Base-by-base conservation (phyloP, 2,113 vertebrate species). In the Chlamydotis undulata region DNA sequence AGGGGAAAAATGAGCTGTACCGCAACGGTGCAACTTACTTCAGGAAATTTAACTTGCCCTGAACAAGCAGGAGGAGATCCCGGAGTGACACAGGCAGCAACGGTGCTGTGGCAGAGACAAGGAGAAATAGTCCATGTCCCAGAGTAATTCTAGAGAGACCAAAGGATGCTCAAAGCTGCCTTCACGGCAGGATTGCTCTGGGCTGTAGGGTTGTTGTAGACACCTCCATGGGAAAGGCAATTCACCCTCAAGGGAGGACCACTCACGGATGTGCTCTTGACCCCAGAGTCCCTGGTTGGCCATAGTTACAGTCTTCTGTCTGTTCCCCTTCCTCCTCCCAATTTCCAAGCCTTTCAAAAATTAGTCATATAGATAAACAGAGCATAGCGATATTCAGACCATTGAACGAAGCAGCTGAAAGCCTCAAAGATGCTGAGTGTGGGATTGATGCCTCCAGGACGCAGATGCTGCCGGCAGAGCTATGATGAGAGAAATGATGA, bases 271-370 rank as follows among this genome's bases (percentile, higher is more conserved):
- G 11, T 1, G 6, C 5, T 50, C 12, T 25, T 41, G 28, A 26
- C 33, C 17, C 29, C 0, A 0, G 3, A 18, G 15, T 45, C 25
- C 22, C 16, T 15, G 12, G 7, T 6, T 19, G 28, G 25, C 7
- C 5, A 3, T 2, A 35, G 26, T 6, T 65, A 8, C 37, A 43
- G 19, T 26, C 14, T 83, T 68, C 56, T 47, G 41, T 45, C 53
- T 18, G 37, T 28, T 50, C 33, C 63, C 2, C 7, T 78, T 63
- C 49, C 49, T 37, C 22, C 31, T 68, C 19, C 49, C n/a, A 22
- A 1, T 4, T 79, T 76, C 47, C 80, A 73, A 76, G 47, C 23
- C 13, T 73, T 52, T 37, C 55, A 57, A 26, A 79, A 60, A 29
- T 2, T 7, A 29, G 22, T 43, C 55, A 45, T 53, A 8, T 4